Conservation (phyloP, 2,888 invertebrate genomes). For the Malthinus flaveolus region DNA sequence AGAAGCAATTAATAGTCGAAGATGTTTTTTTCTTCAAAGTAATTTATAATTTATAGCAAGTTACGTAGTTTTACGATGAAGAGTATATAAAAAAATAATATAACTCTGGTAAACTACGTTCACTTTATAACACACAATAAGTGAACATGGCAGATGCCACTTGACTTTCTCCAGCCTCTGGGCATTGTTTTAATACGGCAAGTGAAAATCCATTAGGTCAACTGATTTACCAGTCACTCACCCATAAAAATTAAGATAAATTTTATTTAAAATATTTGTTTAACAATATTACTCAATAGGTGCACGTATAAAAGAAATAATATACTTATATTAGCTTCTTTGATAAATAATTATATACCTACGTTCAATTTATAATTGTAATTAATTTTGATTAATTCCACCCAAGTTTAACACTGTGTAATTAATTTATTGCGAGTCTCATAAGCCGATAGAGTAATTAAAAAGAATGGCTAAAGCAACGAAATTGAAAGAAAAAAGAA, state of each 20-base stretch:
- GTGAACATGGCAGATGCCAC: conserved; percentile 15
- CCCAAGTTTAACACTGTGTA: too few species aligned
- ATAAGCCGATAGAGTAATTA: too few species aligned
- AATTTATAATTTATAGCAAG: neutral
- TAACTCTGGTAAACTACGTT: conserved; percentile 2
- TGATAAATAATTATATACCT: too few species aligned
- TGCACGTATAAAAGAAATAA: neutral
- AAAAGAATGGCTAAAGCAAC: too few species aligned
- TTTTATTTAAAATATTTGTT: neutral
- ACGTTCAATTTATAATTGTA: too few species aligned
- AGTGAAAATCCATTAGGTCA: conserved; percentile 11
- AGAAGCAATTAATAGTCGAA: neutral
- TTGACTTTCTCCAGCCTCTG: conserved; percentile 18
- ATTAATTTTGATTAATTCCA: too few species aligned
- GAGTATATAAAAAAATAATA: conserved; percentile 2
- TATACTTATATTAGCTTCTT: neutral
- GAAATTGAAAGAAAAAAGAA: too few species aligned
- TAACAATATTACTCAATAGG: neutral
- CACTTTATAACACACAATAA: conserved; percentile 3
- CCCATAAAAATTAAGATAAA: neutral
- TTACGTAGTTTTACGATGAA: neutral
- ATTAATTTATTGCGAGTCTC: too few species aligned
- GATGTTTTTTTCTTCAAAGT: neutral
- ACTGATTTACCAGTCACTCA: neutral
- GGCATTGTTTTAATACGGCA: conserved; percentile 6